Evolutionary conservation across 2,113 vertebrate species (phyloP).

Genomic region (Oryzias celebensis): DNA sequence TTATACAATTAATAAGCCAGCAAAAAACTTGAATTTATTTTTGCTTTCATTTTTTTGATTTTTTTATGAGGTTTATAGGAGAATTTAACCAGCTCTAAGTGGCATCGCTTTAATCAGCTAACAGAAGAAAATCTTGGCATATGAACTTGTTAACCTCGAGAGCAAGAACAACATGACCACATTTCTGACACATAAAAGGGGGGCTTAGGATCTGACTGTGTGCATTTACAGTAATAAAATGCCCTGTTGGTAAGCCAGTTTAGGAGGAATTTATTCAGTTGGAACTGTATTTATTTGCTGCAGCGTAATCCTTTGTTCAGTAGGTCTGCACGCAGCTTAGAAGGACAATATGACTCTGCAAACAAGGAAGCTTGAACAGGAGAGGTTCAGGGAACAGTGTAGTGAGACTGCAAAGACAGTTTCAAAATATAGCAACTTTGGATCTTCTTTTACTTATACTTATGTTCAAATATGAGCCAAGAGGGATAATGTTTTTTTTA

Average conservation of each 20-base stretch:
- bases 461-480: too few relatives aligned
- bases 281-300: conserved; percentile 1
- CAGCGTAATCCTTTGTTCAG: not conserved
- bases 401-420: too few relatives aligned
- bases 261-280: not conserved
- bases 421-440: too few relatives aligned
- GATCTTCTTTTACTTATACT: too few relatives aligned
- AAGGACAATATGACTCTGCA: too few relatives aligned
- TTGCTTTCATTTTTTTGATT: not conserved
- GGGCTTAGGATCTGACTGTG: conserved; percentile 21
- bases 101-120: conserved; percentile 51
- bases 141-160: conserved; percentile 55
- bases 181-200: conserved; percentile 30
- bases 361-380: too few relatives aligned
- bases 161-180: conserved; percentile 26
- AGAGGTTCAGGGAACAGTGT: too few relatives aligned
- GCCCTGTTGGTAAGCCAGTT: conserved; percentile 1
- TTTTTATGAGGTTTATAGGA: not conserved
- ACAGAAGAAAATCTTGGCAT: conserved; percentile 28
- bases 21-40: not conserved
- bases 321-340: too few relatives aligned
- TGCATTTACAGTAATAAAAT: conserved; percentile 29
- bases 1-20: not conserved
- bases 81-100: conserved; percentile 15
- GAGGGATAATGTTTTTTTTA: too few relatives aligned